A percentile compares a stretch with the other conserved stretches of the same genome.
Conservation (phyloP, 2,797 vertebrate species). For the Chiloscyllium punctatum region DNA sequence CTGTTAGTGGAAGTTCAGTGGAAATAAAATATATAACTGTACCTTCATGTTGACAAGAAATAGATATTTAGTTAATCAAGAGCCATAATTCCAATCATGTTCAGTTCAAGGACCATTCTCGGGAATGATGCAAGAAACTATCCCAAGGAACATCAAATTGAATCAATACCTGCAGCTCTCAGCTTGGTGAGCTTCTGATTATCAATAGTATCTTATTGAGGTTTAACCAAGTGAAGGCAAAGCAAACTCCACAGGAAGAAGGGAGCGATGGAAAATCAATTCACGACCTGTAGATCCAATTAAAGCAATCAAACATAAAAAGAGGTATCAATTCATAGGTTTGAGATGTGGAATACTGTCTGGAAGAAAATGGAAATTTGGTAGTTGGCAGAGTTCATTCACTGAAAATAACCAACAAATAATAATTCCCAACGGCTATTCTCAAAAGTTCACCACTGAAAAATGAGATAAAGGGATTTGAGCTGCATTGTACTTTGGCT, state of each 20-base stretch:
- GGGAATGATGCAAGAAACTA: neutral
- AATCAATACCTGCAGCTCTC: neutral
- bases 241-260: neutral
- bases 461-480: neutral
- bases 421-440: neutral
- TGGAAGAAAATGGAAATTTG: neutral
- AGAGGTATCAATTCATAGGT: neutral
- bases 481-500: neutral
- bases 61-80: neutral
- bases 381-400: neutral
- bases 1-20: neutral
- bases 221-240: neutral
- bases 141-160: neutral
- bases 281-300: neutral
- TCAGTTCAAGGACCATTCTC: neutral
- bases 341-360: neutral
- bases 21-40: neutral
- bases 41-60: neutral
- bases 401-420: neutral
- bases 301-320: neutral
- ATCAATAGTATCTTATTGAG: neutral
- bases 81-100: neutral
- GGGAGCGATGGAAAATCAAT: no score
- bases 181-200: neutral
- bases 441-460: neutral